phyloP scores from a whole-genome alignment of 2,888 invertebrate genomes.

The Amitus sp. region DNA sequence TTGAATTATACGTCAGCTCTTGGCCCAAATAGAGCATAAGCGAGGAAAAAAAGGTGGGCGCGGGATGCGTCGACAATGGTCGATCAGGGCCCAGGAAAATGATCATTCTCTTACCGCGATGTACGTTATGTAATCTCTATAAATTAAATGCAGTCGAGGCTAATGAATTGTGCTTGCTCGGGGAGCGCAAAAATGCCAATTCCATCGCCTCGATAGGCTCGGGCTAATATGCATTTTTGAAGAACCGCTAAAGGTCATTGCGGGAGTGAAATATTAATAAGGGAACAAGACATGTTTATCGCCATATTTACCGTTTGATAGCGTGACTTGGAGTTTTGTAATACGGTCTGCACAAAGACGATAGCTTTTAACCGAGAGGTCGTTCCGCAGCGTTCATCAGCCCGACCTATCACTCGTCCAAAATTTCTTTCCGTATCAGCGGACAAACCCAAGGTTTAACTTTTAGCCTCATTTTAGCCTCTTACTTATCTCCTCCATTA shows the following conservation, averaged over 20 bases:
- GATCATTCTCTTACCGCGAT: neutral
- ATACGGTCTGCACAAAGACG: neutral
- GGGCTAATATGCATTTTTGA: constrained; percentile 7
- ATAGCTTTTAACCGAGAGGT: neutral
- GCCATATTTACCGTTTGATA: constrained; percentile 1
- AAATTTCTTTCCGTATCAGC: too few species aligned
- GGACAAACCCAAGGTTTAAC: too few species aligned
- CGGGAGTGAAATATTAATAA: constrained; percentile 7
- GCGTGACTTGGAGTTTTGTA: neutral
- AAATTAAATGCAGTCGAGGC: constrained; percentile 2
- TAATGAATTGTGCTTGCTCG: constrained; percentile 3
- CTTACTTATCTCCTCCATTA: too few species aligned
- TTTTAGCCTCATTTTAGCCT: too few species aligned
- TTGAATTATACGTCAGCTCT: constrained; percentile 36
- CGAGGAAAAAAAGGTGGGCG: neutral
- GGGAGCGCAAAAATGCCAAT: neutral
- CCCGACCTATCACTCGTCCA: neutral
- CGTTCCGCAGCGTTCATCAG: too few species aligned
- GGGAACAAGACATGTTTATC: constrained; percentile 5
- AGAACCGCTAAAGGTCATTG: constrained; percentile 4
- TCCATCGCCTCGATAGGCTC: constrained; percentile 1
- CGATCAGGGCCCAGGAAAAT: too few species aligned
- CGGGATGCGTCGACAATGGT: too few species aligned
- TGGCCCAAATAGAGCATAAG: constrained; percentile 27
- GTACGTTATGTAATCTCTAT: neutral